Evolutionary conservation across 2,113 vertebrate genomes (phyloP).

Genomic region (Poeciliopsis retropinna): DNA sequence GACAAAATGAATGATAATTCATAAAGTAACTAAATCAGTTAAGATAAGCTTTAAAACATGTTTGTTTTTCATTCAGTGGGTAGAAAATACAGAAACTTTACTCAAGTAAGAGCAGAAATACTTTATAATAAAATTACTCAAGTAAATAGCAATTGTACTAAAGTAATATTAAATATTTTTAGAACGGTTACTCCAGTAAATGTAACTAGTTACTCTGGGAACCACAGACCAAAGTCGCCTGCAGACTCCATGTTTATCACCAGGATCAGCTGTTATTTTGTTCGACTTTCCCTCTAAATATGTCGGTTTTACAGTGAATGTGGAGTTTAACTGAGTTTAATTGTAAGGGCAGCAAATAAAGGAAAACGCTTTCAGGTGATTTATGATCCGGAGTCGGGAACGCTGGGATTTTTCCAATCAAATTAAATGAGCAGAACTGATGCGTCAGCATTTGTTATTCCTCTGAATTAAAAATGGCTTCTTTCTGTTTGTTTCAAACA

Average conservation of each 20-base stretch:
- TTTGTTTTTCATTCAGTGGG: no score
- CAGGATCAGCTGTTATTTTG: conserved; percentile 52
- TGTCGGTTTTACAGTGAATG: conserved; percentile 17
- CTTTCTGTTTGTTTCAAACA: conserved; percentile 70
- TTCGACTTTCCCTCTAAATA: conserved; percentile 19
- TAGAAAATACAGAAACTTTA: no score
- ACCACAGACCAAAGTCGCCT: conserved; percentile 69
- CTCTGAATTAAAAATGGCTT: conserved; percentile 41
- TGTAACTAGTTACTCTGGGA: no score
- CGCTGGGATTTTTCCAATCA: conserved; percentile 30
- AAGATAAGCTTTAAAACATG: no score
- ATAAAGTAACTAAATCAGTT: no score
- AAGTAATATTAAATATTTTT: no score
- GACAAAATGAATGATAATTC: no score
- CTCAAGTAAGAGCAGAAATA: no score
- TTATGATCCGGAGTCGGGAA: conserved; percentile 45
- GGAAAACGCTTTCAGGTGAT: conserved; percentile 32
- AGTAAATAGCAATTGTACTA: no score
- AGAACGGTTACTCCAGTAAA: no score
- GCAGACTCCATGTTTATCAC: conserved; percentile 34
- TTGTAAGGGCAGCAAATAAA: conserved; percentile 23
- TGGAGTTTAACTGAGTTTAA: conserved; percentile 31
- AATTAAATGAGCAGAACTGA: conserved; percentile 48
- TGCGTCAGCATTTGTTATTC: conserved; percentile 46
- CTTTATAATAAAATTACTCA: no score